A percentile compares a stretch with the other conserved stretches of the same genome.
Evolutionary conservation across 1,140 invertebrate genomes (phyloP).

Genomic region (Apocrypta bakeri): DNA sequence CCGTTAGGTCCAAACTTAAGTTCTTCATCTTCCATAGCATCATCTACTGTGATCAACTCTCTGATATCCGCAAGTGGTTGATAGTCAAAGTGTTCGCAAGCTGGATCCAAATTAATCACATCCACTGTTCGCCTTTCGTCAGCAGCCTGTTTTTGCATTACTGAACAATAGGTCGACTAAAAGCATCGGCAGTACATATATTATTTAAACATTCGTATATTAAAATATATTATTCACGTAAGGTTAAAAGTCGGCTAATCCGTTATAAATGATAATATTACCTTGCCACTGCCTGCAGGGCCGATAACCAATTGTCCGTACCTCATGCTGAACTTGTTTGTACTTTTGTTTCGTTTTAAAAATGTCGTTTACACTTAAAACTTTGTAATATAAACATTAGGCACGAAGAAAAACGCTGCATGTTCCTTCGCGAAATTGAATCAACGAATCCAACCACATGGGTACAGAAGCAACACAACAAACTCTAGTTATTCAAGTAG

Average conservation of each 20-base stretch:
- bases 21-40: constrained; percentile 97
- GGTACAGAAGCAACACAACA: no score
- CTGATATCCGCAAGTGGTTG: constrained; percentile 90
- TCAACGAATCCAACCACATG: no score
- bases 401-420: no score
- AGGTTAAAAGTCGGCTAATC: background rate
- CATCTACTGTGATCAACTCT: constrained; percentile 95
- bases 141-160: constrained; percentile 89
- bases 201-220: background rate
- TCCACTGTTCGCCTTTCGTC: constrained; percentile 84
- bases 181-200: constrained; percentile 51
- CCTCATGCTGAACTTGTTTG: constrained; percentile 78
- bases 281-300: constrained; percentile 96
- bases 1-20: constrained; percentile 98
- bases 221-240: constrained; percentile 31
- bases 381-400: background rate
- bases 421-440: no score
- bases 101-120: constrained; percentile 97
- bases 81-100: constrained; percentile 97
- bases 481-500: no score
- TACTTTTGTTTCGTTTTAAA: background rate
- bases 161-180: constrained; percentile 95
- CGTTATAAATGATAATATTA: constrained; percentile 65
- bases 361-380: constrained; percentile 49
- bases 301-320: constrained; percentile 97